Evolutionary conservation across 2,113 vertebrate genomes (phyloP), one percentile per base, ranked within the genome.

Genomic region (Ammodytes dubius): DNA sequence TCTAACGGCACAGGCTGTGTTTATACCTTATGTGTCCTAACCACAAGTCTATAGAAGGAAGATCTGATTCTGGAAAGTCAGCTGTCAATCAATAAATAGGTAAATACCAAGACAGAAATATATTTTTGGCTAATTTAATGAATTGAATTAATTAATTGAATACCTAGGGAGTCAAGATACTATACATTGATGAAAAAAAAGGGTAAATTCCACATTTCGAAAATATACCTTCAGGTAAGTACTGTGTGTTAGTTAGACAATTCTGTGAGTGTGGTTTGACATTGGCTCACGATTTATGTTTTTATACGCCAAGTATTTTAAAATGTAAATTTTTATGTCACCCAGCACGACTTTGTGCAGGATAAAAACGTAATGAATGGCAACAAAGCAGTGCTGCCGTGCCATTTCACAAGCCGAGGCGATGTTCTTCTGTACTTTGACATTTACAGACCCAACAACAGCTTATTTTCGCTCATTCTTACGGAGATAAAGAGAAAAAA

Each of bases 371-470:
- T 27, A 27, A 27, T 27, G 27, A 27, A 27, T 27, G 27, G 27
- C 27, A 27, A 27, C 27, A 27, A 27, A 27, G 27, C 27, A 27
- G 27, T 47, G 1, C 1, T 19, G 4, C 47, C 9, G 46, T 27
- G n/a, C 50, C n/a, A 39, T 64, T 69, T 39, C 37, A 76, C 45
- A 66, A 2, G 12, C 63, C 40, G 52, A 57, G 42, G 39, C 4
- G 4, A 17, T 50, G 6, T 50, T 71, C 68, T 66, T 70, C 50
- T 72, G 64, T 43, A 77, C n/a, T 52, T 49, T 88, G 83, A 89
- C 77, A 88, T 89, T 90, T 84, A 78, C 63, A 83, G 39, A 81
- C 58, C 46, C 75, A 68, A 61, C 75, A 68, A 61, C 52, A 12
- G 61, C 42, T 79, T 65, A 70, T 83, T 88, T 76, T 81, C 15